Percentiles rank a stretch among this genome's conserved stretches.
These are phyloP conservation scores for Pangasius larnaudii DNA, from an alignment of 2,797 vertebrate species.

Conservation along the genomic window DNA sequence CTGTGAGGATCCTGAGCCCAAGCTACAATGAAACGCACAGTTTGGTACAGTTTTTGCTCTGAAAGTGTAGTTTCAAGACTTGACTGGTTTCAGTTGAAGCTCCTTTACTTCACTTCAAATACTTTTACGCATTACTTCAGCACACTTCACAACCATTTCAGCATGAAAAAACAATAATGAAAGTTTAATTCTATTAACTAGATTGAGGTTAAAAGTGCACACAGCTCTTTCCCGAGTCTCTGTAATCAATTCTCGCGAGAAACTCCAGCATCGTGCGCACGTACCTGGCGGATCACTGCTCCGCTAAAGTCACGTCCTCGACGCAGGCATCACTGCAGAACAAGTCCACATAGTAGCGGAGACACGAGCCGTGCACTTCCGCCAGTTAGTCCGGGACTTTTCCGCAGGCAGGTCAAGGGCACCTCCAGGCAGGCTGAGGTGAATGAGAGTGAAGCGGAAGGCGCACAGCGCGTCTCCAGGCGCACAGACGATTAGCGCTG, in stretches of 20 bases:
- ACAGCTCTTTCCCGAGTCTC: neutral
- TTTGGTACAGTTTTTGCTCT: neutral
- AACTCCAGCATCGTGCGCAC: neutral
- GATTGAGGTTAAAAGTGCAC: neutral
- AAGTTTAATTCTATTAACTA: neutral
- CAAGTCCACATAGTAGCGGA: neutral
- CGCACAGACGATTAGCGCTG: neutral
- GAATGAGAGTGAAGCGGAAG: neutral
- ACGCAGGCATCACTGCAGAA: neutral
- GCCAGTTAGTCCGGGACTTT: too few relatives aligned
- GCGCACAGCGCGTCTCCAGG: slow-evolving; percentile 5
- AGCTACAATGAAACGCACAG: neutral
- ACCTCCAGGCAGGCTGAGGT: neutral
- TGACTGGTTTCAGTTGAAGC: neutral
- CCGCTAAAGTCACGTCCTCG: neutral
- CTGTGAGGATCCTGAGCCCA: neutral
- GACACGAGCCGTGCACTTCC: too few relatives aligned
- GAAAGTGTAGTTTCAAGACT: neutral
- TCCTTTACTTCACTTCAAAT: neutral
- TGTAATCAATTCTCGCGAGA: neutral
- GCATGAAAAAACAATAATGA: neutral
- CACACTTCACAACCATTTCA: neutral
- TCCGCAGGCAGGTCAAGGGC: neutral
- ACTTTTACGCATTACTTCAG: neutral
- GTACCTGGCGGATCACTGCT: slow-evolving; percentile 41